Evolutionary conservation across 2,888 invertebrate species (phyloP), one percentile per base, ranked within the genome.

Genomic region (Caenorhabditis sulstoni): DNA sequence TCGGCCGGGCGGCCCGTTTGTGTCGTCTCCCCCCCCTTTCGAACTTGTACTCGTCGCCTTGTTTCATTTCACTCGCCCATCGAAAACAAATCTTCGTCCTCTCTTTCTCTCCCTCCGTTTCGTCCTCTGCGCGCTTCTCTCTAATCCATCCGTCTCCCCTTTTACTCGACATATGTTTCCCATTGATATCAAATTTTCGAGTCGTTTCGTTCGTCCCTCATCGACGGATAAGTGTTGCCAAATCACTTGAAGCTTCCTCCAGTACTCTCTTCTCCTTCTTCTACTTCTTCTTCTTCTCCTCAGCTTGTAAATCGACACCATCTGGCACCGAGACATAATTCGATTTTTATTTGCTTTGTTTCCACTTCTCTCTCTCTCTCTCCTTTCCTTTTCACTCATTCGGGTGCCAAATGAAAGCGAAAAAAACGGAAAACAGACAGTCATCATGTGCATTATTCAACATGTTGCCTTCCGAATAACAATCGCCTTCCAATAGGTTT

Each of bases 151-250:
- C n/a, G n/a, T n/a, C n/a, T n/a, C n/a, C n/a, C n/a, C n/a, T n/a
- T 62, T 37, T 12, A 44, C 41, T 50, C 73, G 64, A 73, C 73
- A 73, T 73, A 73, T 73, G 73, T 73, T 73, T 64, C 73, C 73
- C 73, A 64, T 73, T 73, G 73, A 73, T 73, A 73, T 73, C 73
- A 73, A 73, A 73, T 73, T 73, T 58, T 73, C 73, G 61, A 71
- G 55, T 73, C 73, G 58, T 50, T 62, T 49, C 61, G 16, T 45
- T 44, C 44, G 29, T 55, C 55, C 44, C n/a, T 68, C 18, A n/a
- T 9, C 18, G 41, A 16, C 57, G 47, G 71, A 64, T 73, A 73
- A 73, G 73, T 73, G 73, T 73, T 73, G 73, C 73, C 64, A 73
- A 64, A 64, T 64, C 64, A 64, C 64, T 64, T 64, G 71, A 64